These are phyloP conservation scores for Hyla sarda DNA, from an alignment of 2,113 vertebrate genomes.

Conservation along the genomic window DNA sequence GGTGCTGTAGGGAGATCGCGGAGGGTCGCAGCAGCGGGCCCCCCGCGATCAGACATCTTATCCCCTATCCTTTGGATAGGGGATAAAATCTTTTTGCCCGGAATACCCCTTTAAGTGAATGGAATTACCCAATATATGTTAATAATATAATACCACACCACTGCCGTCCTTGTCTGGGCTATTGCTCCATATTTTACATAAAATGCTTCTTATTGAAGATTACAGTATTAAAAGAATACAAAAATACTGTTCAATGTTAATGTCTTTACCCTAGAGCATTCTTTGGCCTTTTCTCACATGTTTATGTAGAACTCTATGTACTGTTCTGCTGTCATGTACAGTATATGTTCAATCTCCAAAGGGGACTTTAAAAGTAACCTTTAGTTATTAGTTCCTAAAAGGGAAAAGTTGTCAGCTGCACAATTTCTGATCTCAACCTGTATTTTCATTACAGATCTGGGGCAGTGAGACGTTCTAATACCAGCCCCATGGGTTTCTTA, in stretches of 20 bases:
- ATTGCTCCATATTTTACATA: not conserved
- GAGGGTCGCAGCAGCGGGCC: no score
- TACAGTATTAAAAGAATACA: not conserved
- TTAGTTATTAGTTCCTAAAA: not conserved
- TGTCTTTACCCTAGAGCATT: not conserved
- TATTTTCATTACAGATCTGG: slow-evolving; percentile 76
- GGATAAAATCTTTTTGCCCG: no score
- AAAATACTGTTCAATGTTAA: no score
- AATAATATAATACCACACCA: no score
- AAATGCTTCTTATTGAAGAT: not conserved
- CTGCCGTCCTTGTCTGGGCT: not conserved
- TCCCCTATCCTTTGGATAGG: no score
- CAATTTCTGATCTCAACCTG: not conserved
- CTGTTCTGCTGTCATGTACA: not conserved
- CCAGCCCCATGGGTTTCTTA: slow-evolving; percentile 92
- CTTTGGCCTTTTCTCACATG: not conserved
- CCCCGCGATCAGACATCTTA: no score
- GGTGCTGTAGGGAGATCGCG: no score
- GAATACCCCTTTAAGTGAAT: not conserved
- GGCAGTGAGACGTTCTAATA: slow-evolving; percentile 91
- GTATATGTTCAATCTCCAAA: not conserved
- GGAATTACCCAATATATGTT: not conserved
- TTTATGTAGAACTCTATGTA: not conserved
- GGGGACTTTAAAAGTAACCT: not conserved
- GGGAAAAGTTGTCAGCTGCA: not conserved